Percentiles rank a stretch among this genome's conserved stretches.
Conservation (phyloP, 2,797 vertebrate genomes). For the Lithobates sylvaticus region DNA sequence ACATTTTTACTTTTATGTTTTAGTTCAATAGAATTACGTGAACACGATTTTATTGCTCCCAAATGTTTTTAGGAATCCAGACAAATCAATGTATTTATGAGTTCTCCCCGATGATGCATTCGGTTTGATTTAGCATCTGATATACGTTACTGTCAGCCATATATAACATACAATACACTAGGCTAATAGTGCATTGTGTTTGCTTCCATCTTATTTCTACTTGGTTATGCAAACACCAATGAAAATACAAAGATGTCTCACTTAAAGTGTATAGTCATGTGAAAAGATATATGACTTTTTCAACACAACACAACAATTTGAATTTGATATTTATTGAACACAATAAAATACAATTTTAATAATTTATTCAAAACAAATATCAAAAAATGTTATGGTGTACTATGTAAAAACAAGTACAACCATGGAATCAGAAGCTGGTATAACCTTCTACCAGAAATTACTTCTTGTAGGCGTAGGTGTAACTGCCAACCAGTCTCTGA, state of each 20-base stretch:
- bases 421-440: too few relatives aligned
- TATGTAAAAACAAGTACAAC: too few relatives aligned
- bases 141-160: conserved; percentile 30
- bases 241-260: not conserved
- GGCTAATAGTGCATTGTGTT: not conserved
- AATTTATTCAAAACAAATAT: too few relatives aligned
- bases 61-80: conserved; percentile 53
- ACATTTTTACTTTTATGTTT: conserved; percentile 51
- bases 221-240: not conserved
- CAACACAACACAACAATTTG: too few relatives aligned
- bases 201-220: conserved; percentile 13
- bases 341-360: too few relatives aligned
- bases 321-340: too few relatives aligned
- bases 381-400: too few relatives aligned
- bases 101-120: conserved; percentile 17
- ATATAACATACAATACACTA: not conserved
- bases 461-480: too few relatives aligned
- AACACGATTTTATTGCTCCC: conserved; percentile 33
- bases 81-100: conserved; percentile 35
- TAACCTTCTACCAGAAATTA: too few relatives aligned
- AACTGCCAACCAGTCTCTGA: too few relatives aligned
- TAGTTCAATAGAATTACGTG: conserved; percentile 31
- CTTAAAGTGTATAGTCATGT: not conserved
- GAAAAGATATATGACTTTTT: too few relatives aligned
- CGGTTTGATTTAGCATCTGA: conserved; percentile 40